Conservation (phyloP, 2,888 invertebrate genomes). For the Prenolepis imparis region DNA sequence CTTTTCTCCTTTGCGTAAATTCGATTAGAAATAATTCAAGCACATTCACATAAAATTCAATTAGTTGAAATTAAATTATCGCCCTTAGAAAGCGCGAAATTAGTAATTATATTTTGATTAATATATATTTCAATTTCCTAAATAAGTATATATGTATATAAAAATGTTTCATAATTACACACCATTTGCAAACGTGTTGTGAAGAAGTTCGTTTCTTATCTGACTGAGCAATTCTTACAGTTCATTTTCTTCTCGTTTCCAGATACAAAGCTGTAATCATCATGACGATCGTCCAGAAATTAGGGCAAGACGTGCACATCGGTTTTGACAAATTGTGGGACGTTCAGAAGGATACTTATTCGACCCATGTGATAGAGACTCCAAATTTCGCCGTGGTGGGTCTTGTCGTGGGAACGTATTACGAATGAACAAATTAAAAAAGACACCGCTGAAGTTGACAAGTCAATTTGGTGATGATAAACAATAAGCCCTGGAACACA, state of each 20-base stretch:
- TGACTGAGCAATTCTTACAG: not conserved
- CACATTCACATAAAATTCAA: not conserved
- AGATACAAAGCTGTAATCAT: slow-evolving; percentile 79
- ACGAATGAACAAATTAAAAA: slow-evolving; percentile 71
- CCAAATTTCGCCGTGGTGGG: slow-evolving; percentile 74
- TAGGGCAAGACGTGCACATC: slow-evolving; percentile 68
- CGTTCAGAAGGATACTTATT: slow-evolving; percentile 75
- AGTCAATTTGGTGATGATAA: not conserved
- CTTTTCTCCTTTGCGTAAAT: not conserved
- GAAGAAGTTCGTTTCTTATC: not conserved
- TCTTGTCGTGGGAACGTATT: slow-evolving; percentile 75
- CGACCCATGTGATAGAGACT: slow-evolving; percentile 73
- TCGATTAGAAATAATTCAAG: not conserved
- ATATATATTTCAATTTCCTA: not conserved
- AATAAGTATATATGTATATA: not conserved
- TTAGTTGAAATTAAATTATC: not conserved
- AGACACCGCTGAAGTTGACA: not conserved
- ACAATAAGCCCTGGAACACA: not conserved
- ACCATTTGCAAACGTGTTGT: not conserved
- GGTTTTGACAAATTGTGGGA: slow-evolving; percentile 77
- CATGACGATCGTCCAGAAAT: slow-evolving; percentile 78
- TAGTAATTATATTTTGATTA: not conserved
- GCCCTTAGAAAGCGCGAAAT: not conserved
- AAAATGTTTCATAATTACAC: not conserved
- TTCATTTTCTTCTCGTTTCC: slow-evolving; percentile 8